Evolutionary conservation across 1,140 invertebrate genomes (phyloP), one percentile per base, ranked within the genome.

Genomic region (Solenopsis invicta): DNA sequence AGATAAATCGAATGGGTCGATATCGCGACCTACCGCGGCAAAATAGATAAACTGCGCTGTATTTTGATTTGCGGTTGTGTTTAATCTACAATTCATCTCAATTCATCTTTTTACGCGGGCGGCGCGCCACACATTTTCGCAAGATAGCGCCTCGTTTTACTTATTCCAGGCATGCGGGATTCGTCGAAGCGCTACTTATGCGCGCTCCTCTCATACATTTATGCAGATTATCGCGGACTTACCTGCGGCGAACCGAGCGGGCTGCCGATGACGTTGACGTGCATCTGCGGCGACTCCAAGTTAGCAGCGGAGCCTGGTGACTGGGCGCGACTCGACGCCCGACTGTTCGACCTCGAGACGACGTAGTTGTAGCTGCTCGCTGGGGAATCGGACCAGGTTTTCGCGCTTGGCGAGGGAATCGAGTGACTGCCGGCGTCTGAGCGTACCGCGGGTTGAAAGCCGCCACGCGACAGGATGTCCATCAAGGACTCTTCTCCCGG

Each of bases 341-440:
- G 86, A 61, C 89, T 93, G 24, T 91, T 90, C 0, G 91, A 87
- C 52, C 91, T 77, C 9, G 90, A 93, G 8, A 76, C 61, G 1
- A 82, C 18, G 13, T 78, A 56, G 52, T 92, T 91, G 61, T 85
- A 87, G 78, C 90, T 84, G 10, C 87, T 90, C 0, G 77, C 66
- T 10, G 87, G 90, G n/a, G 89, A 93, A 75, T 94, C 90, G 4
- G 88, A 88, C 87, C 91, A 92, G 67, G 82, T 84, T 71, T 84
- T 87, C 37, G 81, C 71, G 4, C 74, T 59, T 10, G 87, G 80
- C 18, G 90, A 93, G 12, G 61, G 54, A 18, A 86, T 67, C 0
- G 87, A 78, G 16, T 75, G 85, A 13, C 69, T 91, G 8, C 85
- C 66, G 13, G 84, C 18, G 4, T 90, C 88, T 8, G 85, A 88